Conservation (phyloP, 2,888 invertebrate species). For the Auanema freiburgensis region DNA sequence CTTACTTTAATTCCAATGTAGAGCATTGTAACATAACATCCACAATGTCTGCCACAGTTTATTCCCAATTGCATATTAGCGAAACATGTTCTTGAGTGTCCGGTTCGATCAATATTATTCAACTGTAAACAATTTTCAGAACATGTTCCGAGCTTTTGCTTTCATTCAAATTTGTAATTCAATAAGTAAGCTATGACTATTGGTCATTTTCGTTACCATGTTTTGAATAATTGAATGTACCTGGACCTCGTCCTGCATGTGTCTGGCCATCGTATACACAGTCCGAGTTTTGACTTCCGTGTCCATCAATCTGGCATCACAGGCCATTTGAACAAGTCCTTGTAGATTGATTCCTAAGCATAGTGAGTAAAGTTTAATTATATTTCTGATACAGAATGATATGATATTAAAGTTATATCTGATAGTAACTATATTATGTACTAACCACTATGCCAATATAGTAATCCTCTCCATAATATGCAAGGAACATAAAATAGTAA, state of each 20-base stretch:
- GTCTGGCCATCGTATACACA: conserved; percentile 64
- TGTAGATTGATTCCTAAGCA: conserved; percentile 63
- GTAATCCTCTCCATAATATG: conserved; percentile 63
- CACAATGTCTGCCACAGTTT: conserved; percentile 63
- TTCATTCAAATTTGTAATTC: neutral
- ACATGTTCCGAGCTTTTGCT: neutral
- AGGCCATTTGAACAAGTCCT: conserved; percentile 65
- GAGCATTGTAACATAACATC: conserved; percentile 64
- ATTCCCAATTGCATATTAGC: conserved; percentile 51
- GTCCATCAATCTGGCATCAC: conserved; percentile 64
- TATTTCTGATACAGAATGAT: neutral
- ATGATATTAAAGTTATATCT: neutral
- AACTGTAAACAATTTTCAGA: conserved; percentile 37
- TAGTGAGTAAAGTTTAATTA: neutral
- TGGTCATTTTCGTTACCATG: neutral
- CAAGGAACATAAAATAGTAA: conserved; percentile 64
- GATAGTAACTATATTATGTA: neutral
- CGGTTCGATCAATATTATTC: conserved; percentile 58
- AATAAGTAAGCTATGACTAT: neutral
- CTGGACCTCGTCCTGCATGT: conserved; percentile 65
- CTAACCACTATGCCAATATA: conserved; percentile 64
- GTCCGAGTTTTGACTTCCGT: conserved; percentile 63
- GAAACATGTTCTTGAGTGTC: conserved; percentile 53
- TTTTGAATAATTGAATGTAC: conserved; percentile 11
- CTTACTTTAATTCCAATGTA: conserved; percentile 64